Evolutionary conservation across 2,797 vertebrate species (phyloP).

Genomic region (Hippoglossus hippoglossus): DNA sequence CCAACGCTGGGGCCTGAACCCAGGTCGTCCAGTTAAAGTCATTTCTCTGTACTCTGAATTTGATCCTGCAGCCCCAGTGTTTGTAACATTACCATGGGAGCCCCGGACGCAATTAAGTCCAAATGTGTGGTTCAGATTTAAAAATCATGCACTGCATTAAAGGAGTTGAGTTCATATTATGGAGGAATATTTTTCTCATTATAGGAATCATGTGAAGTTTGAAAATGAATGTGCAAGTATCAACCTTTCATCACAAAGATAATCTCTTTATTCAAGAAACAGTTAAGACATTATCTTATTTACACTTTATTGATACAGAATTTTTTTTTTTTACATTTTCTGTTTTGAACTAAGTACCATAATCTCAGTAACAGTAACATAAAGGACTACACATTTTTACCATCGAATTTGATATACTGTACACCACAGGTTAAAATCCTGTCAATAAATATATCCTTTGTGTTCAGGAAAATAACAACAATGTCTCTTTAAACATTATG

Average conservation of each 20-base stretch:
- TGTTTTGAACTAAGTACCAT: conserved; percentile 20
- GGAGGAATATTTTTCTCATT: not conserved
- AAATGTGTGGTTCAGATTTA: conserved; percentile 26
- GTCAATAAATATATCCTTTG: conserved; percentile 81
- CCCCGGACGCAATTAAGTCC: conserved; percentile 4
- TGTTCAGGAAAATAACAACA: conserved; percentile 54
- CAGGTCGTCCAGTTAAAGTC: conserved; percentile 25
- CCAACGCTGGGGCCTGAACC: conserved; percentile 24
- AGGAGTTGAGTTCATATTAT: not conserved
- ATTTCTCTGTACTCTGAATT: conserved; percentile 16
- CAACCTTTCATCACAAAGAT: not conserved
- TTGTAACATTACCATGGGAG: conserved; percentile 13
- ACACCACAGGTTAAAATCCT: conserved; percentile 82
- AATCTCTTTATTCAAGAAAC: not conserved
- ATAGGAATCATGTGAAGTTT: not conserved
- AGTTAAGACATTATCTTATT: conserved; percentile 35
- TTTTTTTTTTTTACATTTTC: conserved; percentile 46
- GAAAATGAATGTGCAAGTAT: not conserved
- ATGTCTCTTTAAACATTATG: conserved; percentile 50
- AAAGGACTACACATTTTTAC: conserved; percentile 56
- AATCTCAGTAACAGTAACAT: conserved; percentile 44
- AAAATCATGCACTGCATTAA: not conserved
- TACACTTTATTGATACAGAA: conserved; percentile 72
- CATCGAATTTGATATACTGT: conserved; percentile 69
- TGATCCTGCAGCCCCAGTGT: conserved; percentile 32